Evolutionary conservation across 1,140 invertebrate genomes (phyloP).

Genomic region (Macrocentrus cingulum): DNA sequence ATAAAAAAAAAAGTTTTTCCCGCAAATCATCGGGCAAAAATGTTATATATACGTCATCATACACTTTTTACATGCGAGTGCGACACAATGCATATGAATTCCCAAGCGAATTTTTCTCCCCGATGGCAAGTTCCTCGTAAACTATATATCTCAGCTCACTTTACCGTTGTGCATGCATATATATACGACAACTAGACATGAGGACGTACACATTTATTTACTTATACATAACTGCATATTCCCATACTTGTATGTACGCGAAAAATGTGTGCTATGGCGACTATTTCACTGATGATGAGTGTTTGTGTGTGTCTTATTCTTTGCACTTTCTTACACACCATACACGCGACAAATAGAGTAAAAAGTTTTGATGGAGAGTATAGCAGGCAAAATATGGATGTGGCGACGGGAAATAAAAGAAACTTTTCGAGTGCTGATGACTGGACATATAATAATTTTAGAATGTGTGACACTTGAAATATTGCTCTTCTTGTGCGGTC

Average conservation of each 20-base stretch:
- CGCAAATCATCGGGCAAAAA: slow-evolving; percentile 1
- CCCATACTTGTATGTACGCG: slow-evolving; percentile 1
- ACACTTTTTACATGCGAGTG: background rate
- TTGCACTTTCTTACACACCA: too few species aligned
- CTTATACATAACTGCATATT: slow-evolving; percentile 3
- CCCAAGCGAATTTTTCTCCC: slow-evolving; percentile 1
- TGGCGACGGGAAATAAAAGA: too few species aligned
- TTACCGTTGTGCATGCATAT: background rate
- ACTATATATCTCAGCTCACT: slow-evolving; percentile 9
- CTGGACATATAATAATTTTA: too few species aligned
- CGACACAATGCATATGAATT: background rate
- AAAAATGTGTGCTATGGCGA: slow-evolving; percentile 13
- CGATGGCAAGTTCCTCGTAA: slow-evolving; percentile 4
- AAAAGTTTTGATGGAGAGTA: too few species aligned
- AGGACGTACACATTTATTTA: background rate
- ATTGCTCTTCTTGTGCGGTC: too few species aligned
- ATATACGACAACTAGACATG: background rate
- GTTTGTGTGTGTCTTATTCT: background rate
- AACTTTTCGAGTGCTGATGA: too few species aligned
- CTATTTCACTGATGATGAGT: slow-evolving; percentile 11
- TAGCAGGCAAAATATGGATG: too few species aligned
- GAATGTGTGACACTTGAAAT: too few species aligned
- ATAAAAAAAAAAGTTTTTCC: slow-evolving; percentile 9
- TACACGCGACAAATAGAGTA: too few species aligned
- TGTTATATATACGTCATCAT: slow-evolving; percentile 13